phyloP scores from a whole-genome alignment of 1,140 invertebrate genomes.

The Drosophila seguyi region DNA sequence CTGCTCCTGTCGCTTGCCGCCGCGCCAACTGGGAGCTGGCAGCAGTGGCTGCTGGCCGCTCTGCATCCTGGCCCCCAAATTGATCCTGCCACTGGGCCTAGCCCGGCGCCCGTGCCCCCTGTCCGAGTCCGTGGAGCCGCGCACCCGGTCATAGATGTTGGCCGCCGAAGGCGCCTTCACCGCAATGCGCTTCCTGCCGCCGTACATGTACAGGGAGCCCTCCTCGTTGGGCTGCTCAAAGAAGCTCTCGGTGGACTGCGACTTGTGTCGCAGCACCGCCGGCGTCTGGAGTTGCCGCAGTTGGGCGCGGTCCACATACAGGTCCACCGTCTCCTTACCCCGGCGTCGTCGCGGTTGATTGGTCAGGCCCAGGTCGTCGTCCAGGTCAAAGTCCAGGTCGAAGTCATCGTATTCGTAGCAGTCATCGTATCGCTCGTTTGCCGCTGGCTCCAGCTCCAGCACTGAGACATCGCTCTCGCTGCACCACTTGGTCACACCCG shows the following conservation, averaged over 20 bases:
- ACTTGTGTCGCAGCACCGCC: conserved; percentile 67
- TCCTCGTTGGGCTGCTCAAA: conserved; percentile 82
- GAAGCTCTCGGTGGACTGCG: conserved; percentile 79
- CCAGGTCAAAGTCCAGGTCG: conserved; percentile 73
- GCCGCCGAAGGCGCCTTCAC: conserved; percentile 65
- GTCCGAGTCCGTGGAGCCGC: conserved; percentile 58
- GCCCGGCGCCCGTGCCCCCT: conserved; percentile 34
- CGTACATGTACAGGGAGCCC: conserved; percentile 81
- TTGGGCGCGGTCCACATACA: conserved; percentile 69
- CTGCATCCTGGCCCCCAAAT: conserved; percentile 25
- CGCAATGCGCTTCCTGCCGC: conserved; percentile 73
- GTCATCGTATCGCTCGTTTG: conserved; percentile 61
- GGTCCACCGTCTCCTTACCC: conserved; percentile 48
- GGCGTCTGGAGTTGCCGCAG: conserved; percentile 61
- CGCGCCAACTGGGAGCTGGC: conserved; percentile 75
- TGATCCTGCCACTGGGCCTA: conserved; percentile 23
- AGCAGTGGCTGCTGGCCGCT: conserved; percentile 43
- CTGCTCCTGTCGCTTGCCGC: conserved; percentile 62
- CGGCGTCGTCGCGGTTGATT: conserved; percentile 36
- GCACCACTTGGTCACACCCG: conserved; percentile 77
- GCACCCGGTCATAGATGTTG: conserved; percentile 78
- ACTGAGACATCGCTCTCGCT: conserved; percentile 82
- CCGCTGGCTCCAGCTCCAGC: conserved; percentile 64
- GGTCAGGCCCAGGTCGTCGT: conserved; percentile 46
- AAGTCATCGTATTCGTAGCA: conserved; percentile 75